These are phyloP conservation scores for Sinella curviseta DNA, from an alignment of 1,140 invertebrate genomes.

Conservation along the genomic window DNA sequence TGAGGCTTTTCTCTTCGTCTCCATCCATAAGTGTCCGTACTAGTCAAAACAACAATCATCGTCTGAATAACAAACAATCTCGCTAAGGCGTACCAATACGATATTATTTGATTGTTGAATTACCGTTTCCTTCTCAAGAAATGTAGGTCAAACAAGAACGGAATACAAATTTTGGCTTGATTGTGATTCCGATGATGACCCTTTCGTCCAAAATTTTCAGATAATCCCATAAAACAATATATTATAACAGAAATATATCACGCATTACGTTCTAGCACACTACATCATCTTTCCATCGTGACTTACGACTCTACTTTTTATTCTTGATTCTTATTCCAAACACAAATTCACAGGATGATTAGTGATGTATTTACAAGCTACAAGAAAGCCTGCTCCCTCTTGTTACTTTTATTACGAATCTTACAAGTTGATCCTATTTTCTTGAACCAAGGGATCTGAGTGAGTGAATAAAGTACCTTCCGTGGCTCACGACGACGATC, in stretches of 20 bases:
- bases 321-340: too few species aligned
- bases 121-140: background rate
- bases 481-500: too few species aligned
- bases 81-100: too few species aligned
- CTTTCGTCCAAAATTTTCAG: background rate
- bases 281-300: background rate
- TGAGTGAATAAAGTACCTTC: too few species aligned
- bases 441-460: too few species aligned
- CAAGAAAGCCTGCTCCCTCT: constrained; percentile 3
- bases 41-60: too few species aligned
- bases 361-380: background rate
- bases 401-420: too few species aligned
- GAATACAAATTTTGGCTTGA: background rate
- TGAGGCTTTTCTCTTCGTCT: too few species aligned
- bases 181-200: background rate
- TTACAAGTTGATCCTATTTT: background rate
- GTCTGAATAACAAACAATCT: too few species aligned
- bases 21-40: too few species aligned
- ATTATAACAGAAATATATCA: too few species aligned
- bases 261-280: background rate
- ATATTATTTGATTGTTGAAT: too few species aligned
- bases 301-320: background rate
- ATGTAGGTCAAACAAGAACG: constrained; percentile 6
- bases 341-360: background rate
- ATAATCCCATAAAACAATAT: background rate